phyloP scores from a whole-genome alignment of 2,888 invertebrate species.

The Atrina japonica region DNA sequence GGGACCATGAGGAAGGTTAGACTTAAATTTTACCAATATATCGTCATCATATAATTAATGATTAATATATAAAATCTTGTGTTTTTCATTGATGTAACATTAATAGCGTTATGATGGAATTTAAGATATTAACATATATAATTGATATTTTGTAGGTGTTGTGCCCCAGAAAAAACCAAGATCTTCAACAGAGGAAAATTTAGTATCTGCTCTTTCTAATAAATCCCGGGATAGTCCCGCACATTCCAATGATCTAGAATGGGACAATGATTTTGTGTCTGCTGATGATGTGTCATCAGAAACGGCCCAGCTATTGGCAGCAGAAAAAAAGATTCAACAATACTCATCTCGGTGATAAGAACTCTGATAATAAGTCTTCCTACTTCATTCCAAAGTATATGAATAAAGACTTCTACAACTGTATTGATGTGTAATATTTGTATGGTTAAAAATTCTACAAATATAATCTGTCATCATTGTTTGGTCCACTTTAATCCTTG shows the following conservation, averaged over 20 bases:
- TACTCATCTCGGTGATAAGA: constrained; percentile 15
- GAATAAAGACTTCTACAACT: neutral
- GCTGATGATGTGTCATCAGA: constrained; percentile 61
- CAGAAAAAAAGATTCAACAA: constrained; percentile 30
- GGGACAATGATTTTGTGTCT: constrained; percentile 74
- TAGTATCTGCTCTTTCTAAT: constrained; percentile 43
- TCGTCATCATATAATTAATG: neutral
- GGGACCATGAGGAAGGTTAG: constrained; percentile 81
- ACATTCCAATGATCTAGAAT: constrained; percentile 70
- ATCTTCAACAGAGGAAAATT: constrained; percentile 64
- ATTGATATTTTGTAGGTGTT: constrained; percentile 50
- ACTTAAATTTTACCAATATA: neutral
- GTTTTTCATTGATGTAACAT: neutral
- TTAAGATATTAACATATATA: no score
- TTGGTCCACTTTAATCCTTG: no score
- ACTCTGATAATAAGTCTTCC: no score
- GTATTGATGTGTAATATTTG: neutral
- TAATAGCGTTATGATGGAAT: no score
- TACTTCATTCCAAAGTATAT: neutral
- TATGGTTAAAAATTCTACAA: no score
- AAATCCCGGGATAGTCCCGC: constrained; percentile 50
- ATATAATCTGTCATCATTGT: no score
- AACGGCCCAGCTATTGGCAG: constrained; percentile 53
- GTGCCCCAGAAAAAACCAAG: constrained; percentile 52
- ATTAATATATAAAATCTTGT: neutral